Evolutionary conservation across 2,888 invertebrate genomes (phyloP).

Genomic region (Erynnis tages): DNA sequence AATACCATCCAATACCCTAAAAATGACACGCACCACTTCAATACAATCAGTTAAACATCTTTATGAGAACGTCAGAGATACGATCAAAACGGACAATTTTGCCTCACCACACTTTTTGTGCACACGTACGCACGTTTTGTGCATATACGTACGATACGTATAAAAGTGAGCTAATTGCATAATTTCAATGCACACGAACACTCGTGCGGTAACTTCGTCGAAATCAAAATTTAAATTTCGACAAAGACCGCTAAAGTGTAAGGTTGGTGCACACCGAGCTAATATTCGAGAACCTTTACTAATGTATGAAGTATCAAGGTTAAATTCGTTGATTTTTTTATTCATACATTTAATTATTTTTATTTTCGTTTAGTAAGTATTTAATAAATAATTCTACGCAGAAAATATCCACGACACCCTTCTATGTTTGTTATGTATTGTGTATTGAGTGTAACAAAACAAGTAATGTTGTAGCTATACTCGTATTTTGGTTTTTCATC

Average conservation of each 20-base stretch:
- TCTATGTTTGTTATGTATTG: no score
- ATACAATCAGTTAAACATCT: conserved; percentile 15
- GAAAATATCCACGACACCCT: no score
- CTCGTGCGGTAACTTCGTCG: conserved; percentile 30
- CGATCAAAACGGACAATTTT: conserved; percentile 11
- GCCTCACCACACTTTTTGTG: conserved; percentile 3
- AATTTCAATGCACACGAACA: conserved; percentile 21
- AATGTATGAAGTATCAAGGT: no score
- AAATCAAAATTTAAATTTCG: conserved; percentile 53
- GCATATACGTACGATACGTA: no score
- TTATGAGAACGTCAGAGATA: conserved; percentile 12
- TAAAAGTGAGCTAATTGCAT: conserved; percentile 24
- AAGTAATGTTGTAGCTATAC: no score
- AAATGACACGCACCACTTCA: not conserved
- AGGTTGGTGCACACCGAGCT: conserved; percentile 11
- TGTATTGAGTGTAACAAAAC: no score
- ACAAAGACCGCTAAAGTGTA: conserved; percentile 44
- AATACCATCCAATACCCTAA: not conserved
- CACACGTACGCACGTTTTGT: no score
- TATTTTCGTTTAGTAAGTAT: no score
- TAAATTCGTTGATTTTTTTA: no score
- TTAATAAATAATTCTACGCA: no score
- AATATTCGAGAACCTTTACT: conserved; percentile 29
- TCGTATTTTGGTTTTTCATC: no score
- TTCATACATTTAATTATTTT: no score